Conservation (phyloP, 2,797 vertebrate genomes). For the Micrastur ruficollis region DNA sequence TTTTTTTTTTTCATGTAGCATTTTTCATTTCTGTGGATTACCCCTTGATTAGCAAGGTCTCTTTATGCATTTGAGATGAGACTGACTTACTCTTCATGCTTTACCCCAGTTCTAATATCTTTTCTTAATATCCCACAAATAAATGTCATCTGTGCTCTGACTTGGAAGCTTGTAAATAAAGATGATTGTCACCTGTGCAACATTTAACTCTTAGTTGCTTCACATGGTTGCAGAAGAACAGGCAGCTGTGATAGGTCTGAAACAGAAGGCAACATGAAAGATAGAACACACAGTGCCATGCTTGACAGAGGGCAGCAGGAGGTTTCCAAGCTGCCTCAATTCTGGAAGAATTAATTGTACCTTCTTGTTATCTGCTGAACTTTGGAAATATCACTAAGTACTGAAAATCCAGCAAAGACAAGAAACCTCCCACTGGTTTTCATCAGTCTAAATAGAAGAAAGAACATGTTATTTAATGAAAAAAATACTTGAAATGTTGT, state of each 20-base stretch:
- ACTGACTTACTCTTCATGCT: background rate
- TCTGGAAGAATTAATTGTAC: conserved; percentile 69
- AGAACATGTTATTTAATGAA: conserved; percentile 24
- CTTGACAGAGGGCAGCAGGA: conserved; percentile 79
- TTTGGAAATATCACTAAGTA: conserved; percentile 64
- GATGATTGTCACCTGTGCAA: background rate
- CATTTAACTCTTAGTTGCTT: background rate
- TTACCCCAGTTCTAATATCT: background rate
- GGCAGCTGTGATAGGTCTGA: conserved; percentile 19
- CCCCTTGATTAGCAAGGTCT: background rate
- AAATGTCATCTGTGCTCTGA: background rate
- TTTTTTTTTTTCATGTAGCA: rapidly evolving
- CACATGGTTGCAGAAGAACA: background rate
- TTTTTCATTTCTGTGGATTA: background rate
- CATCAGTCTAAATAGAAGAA: conserved; percentile 44
- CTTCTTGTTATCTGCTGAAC: conserved; percentile 56
- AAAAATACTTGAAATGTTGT: conserved; percentile 26
- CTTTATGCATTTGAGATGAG: background rate
- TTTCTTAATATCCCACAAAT: background rate
- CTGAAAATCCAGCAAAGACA: conserved; percentile 59
- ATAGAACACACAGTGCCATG: conserved; percentile 49
- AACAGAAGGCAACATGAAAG: background rate
- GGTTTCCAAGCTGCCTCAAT: conserved; percentile 71
- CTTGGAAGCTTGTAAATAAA: background rate
- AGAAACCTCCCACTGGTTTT: conserved; percentile 34